Conservation (phyloP, 2,888 invertebrate genomes). For the Amblyteles armatorius region DNA sequence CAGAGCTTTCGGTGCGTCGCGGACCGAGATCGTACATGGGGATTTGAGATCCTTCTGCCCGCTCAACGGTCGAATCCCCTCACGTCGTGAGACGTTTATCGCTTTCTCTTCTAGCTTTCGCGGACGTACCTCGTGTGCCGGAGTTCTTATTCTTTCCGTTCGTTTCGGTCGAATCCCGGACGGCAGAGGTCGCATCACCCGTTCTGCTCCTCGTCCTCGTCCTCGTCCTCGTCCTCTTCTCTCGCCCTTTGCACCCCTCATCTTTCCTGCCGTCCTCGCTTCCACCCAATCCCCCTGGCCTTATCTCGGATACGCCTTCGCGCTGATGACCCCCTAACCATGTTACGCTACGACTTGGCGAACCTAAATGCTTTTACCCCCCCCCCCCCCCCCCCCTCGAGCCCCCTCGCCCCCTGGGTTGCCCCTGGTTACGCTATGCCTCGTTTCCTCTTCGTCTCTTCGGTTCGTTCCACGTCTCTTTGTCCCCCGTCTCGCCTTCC, state of each 20-base stretch:
- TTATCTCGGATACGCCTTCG: slow-evolving; percentile 74
- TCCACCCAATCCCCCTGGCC: slow-evolving; percentile 60
- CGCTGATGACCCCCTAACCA: slow-evolving; percentile 77
- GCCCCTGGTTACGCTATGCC: slow-evolving; percentile 74
- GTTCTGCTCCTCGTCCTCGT: slow-evolving; percentile 54
- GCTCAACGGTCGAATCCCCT: slow-evolving; percentile 41
- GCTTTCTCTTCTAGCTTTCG: slow-evolving; percentile 50
- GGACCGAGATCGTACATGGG: slow-evolving; percentile 15
- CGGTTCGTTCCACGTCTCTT: neutral
- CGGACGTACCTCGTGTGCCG: slow-evolving; percentile 26
- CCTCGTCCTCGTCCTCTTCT: slow-evolving; percentile 67
- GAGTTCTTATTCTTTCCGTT: slow-evolving; percentile 15
- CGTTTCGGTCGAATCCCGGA: slow-evolving; percentile 31
- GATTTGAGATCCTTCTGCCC: slow-evolving; percentile 53
- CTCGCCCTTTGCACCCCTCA: slow-evolving; percentile 60
- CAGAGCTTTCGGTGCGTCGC: neutral
- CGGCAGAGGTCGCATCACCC: slow-evolving; percentile 56
- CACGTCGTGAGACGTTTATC: slow-evolving; percentile 60
- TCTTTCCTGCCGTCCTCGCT: slow-evolving; percentile 45
- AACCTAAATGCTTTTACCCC: slow-evolving; percentile 77
- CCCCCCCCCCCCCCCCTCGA: slow-evolving; percentile 65
- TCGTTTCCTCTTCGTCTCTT: slow-evolving; percentile 52
- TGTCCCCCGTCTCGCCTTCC: slow-evolving; percentile 45
- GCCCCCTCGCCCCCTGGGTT: slow-evolving; percentile 67
- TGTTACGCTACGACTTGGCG: slow-evolving; percentile 77